Evolutionary conservation across 2,113 vertebrate species (phyloP).

Genomic region (Phaetusa simplex): DNA sequence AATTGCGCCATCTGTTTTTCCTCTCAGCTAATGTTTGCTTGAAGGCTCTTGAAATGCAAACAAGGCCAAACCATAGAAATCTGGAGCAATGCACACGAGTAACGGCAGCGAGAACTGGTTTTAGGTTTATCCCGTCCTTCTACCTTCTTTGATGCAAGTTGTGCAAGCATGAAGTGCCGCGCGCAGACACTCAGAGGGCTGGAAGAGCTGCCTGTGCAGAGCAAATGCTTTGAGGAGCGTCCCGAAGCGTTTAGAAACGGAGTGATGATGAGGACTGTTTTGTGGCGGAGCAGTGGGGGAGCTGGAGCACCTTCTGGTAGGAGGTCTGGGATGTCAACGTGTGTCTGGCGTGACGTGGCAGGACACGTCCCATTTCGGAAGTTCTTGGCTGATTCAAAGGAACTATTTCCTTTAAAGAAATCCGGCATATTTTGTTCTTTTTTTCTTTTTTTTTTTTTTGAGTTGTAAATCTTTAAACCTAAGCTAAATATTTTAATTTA

Average conservation of each 20-base stretch:
- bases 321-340: neutral
- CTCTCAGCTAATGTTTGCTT: neutral
- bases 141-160: neutral
- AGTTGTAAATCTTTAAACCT: neutral
- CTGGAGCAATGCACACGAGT: neutral
- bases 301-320: neutral
- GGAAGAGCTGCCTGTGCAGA: neutral
- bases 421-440: neutral
- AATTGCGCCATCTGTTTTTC: constrained; percentile 3
- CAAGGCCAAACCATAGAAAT: neutral
- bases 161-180: neutral
- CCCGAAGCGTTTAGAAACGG: neutral
- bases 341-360: neutral
- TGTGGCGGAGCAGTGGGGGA: neutral
- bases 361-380: neutral
- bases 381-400: neutral
- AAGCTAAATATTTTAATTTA: neutral
- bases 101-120: neutral
- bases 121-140: neutral
- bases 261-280: neutral
- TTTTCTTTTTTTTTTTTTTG: neutral
- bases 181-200: neutral
- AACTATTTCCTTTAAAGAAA: neutral
- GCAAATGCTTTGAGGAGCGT: neutral
- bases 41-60: constrained; percentile 1